Conservation (phyloP, 2,113 vertebrate species). For the Nycticorax nycticorax region DNA sequence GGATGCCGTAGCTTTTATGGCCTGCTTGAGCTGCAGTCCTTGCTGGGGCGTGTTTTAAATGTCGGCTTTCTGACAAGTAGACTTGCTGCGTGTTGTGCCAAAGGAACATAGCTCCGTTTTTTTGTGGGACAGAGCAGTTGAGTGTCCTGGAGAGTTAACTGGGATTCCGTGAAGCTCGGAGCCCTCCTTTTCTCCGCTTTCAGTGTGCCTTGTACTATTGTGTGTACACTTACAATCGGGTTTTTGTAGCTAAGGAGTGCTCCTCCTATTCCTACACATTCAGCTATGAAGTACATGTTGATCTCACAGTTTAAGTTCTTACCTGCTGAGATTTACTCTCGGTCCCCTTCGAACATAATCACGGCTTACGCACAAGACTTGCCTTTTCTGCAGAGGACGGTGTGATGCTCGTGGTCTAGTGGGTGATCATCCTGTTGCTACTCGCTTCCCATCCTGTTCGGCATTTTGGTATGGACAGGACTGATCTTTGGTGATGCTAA, state of each 20-base stretch:
- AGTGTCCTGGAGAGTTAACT: background rate
- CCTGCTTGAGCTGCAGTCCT: background rate
- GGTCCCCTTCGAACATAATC: background rate
- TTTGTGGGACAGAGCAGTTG: background rate
- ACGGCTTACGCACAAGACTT: rapidly evolving
- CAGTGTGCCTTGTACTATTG: rapidly evolving
- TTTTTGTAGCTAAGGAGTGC: background rate
- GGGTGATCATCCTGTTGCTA: background rate
- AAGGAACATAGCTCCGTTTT: background rate
- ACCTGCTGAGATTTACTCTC: background rate
- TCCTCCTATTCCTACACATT: background rate
- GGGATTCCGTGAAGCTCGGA: background rate
- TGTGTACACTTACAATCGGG: rapidly evolving
- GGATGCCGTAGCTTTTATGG: background rate
- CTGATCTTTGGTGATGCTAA: background rate
- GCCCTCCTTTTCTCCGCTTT: background rate
- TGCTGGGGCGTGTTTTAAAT: background rate
- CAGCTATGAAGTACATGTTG: background rate
- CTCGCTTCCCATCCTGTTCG: background rate
- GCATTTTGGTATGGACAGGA: background rate
- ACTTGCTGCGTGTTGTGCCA: background rate
- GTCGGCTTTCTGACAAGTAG: background rate
- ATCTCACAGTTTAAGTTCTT: background rate
- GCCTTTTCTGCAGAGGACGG: background rate
- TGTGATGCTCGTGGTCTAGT: background rate